Conservation (phyloP, 2,888 invertebrate genomes). For the Byasa hedistus region DNA sequence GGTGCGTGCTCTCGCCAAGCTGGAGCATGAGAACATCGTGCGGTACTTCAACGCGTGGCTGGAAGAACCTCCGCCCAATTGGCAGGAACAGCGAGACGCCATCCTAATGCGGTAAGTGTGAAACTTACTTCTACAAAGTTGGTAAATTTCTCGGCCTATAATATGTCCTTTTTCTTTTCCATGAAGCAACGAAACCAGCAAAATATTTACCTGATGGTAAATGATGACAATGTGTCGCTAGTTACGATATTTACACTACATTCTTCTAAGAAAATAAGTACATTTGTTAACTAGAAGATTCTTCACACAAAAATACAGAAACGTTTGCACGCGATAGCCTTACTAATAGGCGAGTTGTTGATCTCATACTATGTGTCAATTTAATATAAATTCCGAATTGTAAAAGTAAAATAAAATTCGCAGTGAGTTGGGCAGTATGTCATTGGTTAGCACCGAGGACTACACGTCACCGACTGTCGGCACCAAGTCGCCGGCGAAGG, state of each 20-base stretch:
- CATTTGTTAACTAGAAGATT: too few species aligned
- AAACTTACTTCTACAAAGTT: neutral
- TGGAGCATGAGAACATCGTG: conserved; percentile 97
- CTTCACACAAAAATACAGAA: too few species aligned
- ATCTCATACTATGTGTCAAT: too few species aligned
- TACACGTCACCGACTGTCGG: conserved; percentile 51
- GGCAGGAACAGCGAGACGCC: conserved; percentile 90
- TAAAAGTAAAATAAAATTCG: neutral
- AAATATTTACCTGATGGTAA: too few species aligned
- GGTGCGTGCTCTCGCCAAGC: conserved; percentile 94
- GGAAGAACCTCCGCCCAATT: conserved; percentile 92
- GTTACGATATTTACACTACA: too few species aligned
- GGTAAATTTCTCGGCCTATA: neutral
- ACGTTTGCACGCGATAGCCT: too few species aligned
- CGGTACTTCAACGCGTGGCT: conserved; percentile 98
- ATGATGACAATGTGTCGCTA: too few species aligned
- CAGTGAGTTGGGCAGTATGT: conserved; percentile 61
- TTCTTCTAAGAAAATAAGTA: too few species aligned
- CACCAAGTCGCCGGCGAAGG: conserved; percentile 35
- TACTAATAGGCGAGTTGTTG: too few species aligned
- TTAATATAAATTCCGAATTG: too few species aligned
- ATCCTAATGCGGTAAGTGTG: conserved; percentile 72
- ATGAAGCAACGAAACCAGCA: too few species aligned
- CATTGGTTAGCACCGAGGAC: conserved; percentile 56
- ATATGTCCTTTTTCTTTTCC: too few species aligned